Evolutionary conservation across 64 coral and sea anemone species (phyloP).

Genomic region (Montipora sp.): DNA sequence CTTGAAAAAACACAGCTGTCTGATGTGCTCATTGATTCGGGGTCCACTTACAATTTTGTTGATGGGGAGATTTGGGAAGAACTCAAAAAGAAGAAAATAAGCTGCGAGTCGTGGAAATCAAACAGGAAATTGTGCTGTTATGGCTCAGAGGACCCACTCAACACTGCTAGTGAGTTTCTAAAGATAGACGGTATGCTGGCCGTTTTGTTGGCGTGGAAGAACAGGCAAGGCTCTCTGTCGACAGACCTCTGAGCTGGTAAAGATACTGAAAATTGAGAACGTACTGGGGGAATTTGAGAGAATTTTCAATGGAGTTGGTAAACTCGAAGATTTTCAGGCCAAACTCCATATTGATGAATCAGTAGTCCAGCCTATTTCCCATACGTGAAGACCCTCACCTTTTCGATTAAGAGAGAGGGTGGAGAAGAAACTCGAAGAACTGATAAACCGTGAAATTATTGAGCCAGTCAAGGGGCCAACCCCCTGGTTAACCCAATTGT

Average conservation of each 20-base stretch:
- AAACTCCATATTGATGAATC: no score
- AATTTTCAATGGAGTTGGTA: neutral
- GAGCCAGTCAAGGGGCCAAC: constrained; percentile 34
- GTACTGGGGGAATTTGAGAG: neutral
- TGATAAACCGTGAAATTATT: constrained; percentile 36
- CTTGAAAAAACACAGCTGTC: no score
- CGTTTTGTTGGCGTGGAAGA: constrained; percentile 42
- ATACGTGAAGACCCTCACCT: neutral
- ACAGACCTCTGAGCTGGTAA: constrained; percentile 24
- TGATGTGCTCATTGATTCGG: constrained; percentile 26
- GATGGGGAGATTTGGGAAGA: neutral
- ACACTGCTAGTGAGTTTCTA: constrained; percentile 53
- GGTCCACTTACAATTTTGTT: constrained; percentile 34
- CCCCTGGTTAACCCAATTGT: constrained; percentile 31
- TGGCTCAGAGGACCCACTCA: constrained; percentile 53
- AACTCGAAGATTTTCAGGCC: neutral
- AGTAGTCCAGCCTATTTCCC: no score
- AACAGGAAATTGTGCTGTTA: constrained; percentile 54
- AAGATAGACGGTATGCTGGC: constrained; percentile 12
- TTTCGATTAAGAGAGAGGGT: neutral
- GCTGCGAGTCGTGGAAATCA: constrained; percentile 4
- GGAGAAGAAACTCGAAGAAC: neutral
- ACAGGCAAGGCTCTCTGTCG: neutral
- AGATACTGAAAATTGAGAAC: neutral
- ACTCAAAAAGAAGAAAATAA: neutral